Evolutionary conservation across 1,140 invertebrate species (phyloP).

Genomic region (Vanessa tameamea): DNA sequence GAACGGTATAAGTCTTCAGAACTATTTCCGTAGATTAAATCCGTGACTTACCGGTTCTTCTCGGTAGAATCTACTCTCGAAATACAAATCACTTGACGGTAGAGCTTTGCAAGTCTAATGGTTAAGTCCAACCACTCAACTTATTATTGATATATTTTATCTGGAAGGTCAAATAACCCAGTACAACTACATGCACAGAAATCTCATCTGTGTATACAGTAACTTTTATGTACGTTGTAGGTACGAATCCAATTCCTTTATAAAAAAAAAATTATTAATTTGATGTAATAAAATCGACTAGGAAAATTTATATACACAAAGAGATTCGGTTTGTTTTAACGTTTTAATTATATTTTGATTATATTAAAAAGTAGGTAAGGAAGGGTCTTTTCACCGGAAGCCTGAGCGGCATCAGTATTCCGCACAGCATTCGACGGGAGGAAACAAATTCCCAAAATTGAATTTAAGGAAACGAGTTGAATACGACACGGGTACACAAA

Average conservation of each 20-base stretch:
- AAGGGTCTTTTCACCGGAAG: constrained; percentile 50
- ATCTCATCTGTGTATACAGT: no score
- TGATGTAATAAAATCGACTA: background rate
- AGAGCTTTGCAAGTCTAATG: no score
- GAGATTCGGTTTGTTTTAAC: background rate
- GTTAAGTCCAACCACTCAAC: no score
- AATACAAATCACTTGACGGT: no score
- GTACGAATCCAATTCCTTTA: background rate
- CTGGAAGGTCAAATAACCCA: no score
- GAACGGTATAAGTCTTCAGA: no score
- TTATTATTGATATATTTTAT: no score
- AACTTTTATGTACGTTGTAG: no score
- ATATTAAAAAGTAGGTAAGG: constrained; percentile 35
- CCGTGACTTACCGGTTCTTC: no score
- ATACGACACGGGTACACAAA: constrained; percentile 77
- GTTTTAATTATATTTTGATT: constrained; percentile 38
- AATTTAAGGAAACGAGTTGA: constrained; percentile 80
- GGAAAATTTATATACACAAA: background rate
- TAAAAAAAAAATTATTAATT: background rate
- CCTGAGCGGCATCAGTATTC: constrained; percentile 74
- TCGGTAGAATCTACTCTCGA: no score
- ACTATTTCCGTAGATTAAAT: no score
- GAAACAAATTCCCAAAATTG: constrained; percentile 81
- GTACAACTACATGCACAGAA: no score
- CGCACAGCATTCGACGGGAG: constrained; percentile 65